These are phyloP conservation scores for Seriola rivoliana DNA, from an alignment of 2,113 vertebrate species.

Conservation along the genomic window DNA sequence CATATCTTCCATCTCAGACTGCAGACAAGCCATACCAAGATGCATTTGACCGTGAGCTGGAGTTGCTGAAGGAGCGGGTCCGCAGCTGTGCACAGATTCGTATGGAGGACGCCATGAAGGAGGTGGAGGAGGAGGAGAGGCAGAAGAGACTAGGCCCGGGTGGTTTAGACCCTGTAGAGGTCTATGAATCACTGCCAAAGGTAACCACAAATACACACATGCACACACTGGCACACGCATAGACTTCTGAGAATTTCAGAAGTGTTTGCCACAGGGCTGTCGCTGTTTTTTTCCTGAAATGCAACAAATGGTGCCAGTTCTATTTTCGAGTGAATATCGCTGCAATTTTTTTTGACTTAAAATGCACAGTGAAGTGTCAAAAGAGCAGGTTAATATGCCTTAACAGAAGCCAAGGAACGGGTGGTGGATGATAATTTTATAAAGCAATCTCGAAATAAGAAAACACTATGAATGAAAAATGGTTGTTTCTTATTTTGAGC, in stretches of 20 bases:
- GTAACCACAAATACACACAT: conserved; percentile 66
- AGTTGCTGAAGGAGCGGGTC: conserved; percentile 90
- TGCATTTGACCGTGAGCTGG: conserved; percentile 89
- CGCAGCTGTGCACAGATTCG: conserved; percentile 86
- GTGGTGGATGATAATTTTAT: too few species aligned
- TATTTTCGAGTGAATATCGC: neutral
- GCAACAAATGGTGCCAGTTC: neutral
- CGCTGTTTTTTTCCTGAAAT: neutral
- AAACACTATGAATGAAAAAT: too few species aligned
- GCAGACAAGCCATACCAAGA: conserved; percentile 91
- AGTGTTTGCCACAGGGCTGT: neutral
- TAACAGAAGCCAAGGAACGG: too few species aligned
- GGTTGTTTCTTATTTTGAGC: too few species aligned
- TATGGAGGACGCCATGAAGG: conserved; percentile 87
- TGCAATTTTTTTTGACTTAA: too few species aligned
- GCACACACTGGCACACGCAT: neutral
- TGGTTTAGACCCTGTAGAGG: conserved; percentile 91
- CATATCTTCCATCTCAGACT: conserved; percentile 74
- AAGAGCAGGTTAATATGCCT: neutral
- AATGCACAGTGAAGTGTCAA: neutral
- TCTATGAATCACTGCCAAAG: conserved; percentile 88
- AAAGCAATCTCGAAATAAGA: too few species aligned
- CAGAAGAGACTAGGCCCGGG: conserved; percentile 90
- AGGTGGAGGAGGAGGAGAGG: conserved; percentile 90
- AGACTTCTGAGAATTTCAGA: neutral